Evolutionary conservation across 2,888 invertebrate genomes (phyloP).

Genomic region (Chelonus formosanus): DNA sequence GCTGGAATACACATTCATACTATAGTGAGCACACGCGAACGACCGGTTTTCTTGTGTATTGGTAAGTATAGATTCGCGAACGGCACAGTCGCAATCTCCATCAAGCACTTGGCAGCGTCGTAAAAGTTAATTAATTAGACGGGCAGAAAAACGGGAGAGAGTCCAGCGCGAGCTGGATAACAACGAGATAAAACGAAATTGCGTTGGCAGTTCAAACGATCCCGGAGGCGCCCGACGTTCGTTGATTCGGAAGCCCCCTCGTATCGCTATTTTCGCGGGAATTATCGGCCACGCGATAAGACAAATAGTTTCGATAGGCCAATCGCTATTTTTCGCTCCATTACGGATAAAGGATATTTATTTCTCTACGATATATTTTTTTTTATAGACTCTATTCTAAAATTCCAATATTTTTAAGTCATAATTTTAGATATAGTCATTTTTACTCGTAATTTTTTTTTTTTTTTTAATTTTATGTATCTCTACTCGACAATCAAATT

Average conservation of each 20-base stretch:
- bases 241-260: conserved; percentile 31
- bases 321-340: conserved; percentile 23
- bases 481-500: no score
- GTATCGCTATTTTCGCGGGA: conserved; percentile 23
- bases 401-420: no score
- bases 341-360: conserved; percentile 18
- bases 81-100: conserved; percentile 45
- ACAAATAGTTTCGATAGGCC: conserved; percentile 25
- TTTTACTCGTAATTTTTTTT: no score
- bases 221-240: conserved; percentile 30
- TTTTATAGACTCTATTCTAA: background rate
- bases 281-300: conserved; percentile 24
- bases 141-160: conserved; percentile 43
- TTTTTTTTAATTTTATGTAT: no score
- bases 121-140: conserved; percentile 51
- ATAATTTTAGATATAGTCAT: no score
- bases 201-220: conserved; percentile 35
- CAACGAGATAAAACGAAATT: conserved; percentile 46
- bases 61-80: conserved; percentile 41
- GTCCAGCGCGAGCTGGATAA: conserved; percentile 41
- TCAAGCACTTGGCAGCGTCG: conserved; percentile 48
- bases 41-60: conserved; percentile 43
- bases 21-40: conserved; percentile 34
- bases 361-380: background rate
- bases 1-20: conserved; percentile 7